A percentile compares a stretch with the other conserved stretches of the same genome.
phyloP scores from a whole-genome alignment of 2,797 vertebrate species.

The Alcedo quadribrachys region DNA sequence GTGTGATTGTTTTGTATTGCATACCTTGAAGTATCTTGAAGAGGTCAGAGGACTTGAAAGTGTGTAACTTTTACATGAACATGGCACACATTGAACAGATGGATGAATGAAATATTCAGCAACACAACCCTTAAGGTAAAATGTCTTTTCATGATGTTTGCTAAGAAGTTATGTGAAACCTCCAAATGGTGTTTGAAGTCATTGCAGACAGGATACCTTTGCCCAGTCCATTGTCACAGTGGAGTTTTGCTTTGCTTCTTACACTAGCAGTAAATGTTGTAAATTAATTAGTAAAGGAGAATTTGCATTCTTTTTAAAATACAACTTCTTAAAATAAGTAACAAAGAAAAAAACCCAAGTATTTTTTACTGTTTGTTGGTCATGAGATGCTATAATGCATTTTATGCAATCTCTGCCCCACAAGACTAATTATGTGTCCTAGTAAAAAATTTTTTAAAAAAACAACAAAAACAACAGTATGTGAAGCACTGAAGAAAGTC shows the following conservation, averaged over 20 bases:
- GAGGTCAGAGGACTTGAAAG: background rate
- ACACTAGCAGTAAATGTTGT: background rate
- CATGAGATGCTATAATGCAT: background rate
- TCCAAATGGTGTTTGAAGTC: background rate
- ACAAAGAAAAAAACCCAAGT: background rate
- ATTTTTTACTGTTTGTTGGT: background rate
- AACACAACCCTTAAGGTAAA: background rate
- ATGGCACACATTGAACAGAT: background rate
- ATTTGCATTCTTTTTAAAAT: background rate
- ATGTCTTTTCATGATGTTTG: background rate
- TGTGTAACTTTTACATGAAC: fast-evolving
- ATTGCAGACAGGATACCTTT: background rate
- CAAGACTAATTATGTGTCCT: background rate
- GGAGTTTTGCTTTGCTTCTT: background rate
- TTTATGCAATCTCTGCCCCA: background rate
- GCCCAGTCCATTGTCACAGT: background rate
- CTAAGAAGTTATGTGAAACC: background rate
- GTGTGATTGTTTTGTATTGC: background rate
- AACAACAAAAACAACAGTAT: background rate
- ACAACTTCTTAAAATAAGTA: background rate
- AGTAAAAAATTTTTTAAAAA: background rate
- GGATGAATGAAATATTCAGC: background rate
- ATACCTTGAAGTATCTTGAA: background rate
- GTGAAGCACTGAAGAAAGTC: background rate
- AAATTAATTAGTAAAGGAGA: background rate